Evolutionary conservation across 92 coral and sea anemone genomes (phyloP).

Genomic region (Siderastrea siderea): DNA sequence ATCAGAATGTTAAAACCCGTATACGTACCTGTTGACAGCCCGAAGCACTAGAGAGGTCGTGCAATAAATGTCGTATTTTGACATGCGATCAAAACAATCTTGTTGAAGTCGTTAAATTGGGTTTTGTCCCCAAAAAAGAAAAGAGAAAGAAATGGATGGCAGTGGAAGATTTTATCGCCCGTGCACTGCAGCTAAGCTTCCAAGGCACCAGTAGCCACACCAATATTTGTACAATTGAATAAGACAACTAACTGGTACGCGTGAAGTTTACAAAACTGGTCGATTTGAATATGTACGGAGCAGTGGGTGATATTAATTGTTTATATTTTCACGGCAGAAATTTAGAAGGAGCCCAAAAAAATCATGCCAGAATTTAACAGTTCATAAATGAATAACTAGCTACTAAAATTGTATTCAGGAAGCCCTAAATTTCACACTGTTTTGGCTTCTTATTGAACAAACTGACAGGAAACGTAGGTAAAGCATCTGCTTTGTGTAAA

Average conservation of each 20-base stretch:
- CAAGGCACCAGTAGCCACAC: conserved; percentile 40
- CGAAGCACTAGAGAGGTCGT: not conserved
- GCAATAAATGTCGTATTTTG: conserved; percentile 13
- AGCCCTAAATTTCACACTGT: not conserved
- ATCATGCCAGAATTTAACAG: not conserved
- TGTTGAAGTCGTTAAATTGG: not conserved
- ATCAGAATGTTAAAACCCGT: not conserved
- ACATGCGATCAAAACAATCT: conserved; percentile 28
- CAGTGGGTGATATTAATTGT: not conserved
- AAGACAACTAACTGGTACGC: not conserved
- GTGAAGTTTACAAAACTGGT: not conserved
- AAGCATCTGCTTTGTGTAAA: conserved; percentile 4
- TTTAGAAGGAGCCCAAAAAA: not conserved
- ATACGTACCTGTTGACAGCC: conserved; percentile 36
- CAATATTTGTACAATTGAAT: conserved; percentile 36
- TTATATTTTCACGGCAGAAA: not conserved
- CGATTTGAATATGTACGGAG: not conserved
- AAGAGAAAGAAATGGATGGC: not conserved
- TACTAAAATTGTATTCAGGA: not conserved
- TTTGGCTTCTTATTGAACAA: too few species aligned
- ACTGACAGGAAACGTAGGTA: too few species aligned
- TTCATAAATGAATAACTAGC: not conserved
- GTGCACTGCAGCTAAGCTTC: not conserved
- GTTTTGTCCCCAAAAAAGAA: not conserved
- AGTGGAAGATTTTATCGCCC: not conserved